Evolutionary conservation across 2,113 vertebrate genomes (phyloP), one percentile per base, ranked within the genome.

Genomic region (Passer domesticus): DNA sequence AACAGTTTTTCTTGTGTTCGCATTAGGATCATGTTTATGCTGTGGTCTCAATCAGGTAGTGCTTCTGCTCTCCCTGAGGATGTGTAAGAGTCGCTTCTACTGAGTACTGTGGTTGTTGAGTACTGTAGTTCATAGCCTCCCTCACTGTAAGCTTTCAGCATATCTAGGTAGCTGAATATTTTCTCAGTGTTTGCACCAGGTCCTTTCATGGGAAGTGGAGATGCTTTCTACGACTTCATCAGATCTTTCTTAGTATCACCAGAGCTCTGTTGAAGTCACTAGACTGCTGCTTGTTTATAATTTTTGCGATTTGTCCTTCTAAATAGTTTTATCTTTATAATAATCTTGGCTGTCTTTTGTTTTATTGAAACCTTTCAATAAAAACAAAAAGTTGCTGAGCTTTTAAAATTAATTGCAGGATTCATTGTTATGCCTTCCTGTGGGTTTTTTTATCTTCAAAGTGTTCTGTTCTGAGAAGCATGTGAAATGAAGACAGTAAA

Each of bases 21-120:
- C 13, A 31, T 59, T 96, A 92, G 96, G 47, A 75, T 74, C 47
- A 95, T 95, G 89, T 94, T 97, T 98, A 91, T 77, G 50, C 58
- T 82, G 49, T 69, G 10, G 3, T 68, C 35, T 76, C 73, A 94
- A 35, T 94, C 90, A 92, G 94, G 84, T 75, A 41, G 50, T 10
- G 31, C 75, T 67, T 94, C 44, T 60, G 67, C 67, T 95, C 67
- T 86, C 52, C 39, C 68, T 70, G n/a, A 46, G 86, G 30, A 80
- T 59, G 33, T 23, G 16, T 92, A 89, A 74, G 64, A 70, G 37
- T 75, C 0, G 2, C 39, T 80, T 33, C 16, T 74, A 44, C 39
- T 11, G 3, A 78, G 60, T 85, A n/a, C 37, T 81, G 59, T 96
- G 67, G 35, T 74, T 5, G 41, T 72, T 68, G 77, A 81, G 46